A percentile compares a stretch with the other conserved stretches of the same genome.
Conservation (phyloP, 2,113 vertebrate species). For the Rostratula benghalensis region DNA sequence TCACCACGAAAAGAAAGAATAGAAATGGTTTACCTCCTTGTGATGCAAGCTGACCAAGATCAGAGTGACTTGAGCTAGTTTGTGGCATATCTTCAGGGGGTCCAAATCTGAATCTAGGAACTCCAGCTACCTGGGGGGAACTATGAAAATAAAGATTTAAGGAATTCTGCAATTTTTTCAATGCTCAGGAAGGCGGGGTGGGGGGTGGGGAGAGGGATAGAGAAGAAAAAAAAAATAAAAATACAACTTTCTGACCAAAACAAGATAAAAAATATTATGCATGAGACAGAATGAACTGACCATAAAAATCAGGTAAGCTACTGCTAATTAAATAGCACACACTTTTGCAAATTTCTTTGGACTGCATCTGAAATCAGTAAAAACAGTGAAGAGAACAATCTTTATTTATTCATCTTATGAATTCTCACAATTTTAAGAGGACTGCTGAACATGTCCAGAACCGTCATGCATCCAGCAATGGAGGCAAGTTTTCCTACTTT, state of each 20-base stretch:
- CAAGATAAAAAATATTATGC: background rate
- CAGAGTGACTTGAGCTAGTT: conserved; percentile 90
- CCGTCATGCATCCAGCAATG: rapidly evolving
- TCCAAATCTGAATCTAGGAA: conserved; percentile 90
- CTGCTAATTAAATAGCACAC: background rate
- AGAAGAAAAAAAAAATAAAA: no score
- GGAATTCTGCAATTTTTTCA: background rate
- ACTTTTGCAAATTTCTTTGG: background rate
- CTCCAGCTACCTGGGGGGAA: conserved; percentile 92
- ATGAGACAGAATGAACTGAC: background rate
- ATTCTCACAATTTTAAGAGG: background rate
- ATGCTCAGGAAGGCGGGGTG: rapidly evolving
- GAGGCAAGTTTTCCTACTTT: background rate
- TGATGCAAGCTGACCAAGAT: conserved; percentile 92
- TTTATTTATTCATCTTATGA: background rate
- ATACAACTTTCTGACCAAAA: background rate
- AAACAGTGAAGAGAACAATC: background rate
- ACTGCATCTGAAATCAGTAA: background rate
- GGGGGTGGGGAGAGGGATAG: no score
- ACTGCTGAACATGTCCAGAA: background rate
- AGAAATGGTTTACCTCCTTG: conserved; percentile 86
- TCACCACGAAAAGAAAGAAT: background rate
- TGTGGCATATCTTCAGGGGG: conserved; percentile 90
- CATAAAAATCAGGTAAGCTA: background rate
- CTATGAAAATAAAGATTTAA: conserved; percentile 65